Percentiles rank a stretch among this genome's conserved stretches.
Evolutionary conservation across 2,797 vertebrate species (phyloP).

Genomic region (Jordanella pulchra): DNA sequence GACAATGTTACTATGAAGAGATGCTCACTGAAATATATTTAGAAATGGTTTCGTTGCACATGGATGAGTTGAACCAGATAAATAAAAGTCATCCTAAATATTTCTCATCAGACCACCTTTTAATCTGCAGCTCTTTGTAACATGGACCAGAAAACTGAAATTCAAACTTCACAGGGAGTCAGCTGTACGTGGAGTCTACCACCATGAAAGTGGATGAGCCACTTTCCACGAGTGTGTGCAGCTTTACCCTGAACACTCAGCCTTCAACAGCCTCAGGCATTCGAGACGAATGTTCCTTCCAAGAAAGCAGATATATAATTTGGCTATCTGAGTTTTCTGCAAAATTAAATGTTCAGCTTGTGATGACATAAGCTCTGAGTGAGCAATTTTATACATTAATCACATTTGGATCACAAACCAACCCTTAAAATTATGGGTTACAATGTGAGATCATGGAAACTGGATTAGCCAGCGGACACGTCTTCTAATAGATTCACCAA

Average conservation of each 20-base stretch:
- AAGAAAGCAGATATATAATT: constrained; percentile 45
- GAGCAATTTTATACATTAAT: constrained; percentile 21
- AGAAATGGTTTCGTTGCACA: neutral
- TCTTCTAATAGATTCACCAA: constrained; percentile 23
- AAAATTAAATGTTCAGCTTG: constrained; percentile 30
- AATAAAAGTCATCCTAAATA: no score
- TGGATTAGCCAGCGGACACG: constrained; percentile 46
- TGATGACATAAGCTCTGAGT: constrained; percentile 25
- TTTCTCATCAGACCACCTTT: neutral
- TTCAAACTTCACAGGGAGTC: constrained; percentile 64
- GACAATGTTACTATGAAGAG: neutral
- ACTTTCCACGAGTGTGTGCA: constrained; percentile 66
- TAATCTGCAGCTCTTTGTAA: neutral
- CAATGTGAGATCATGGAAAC: constrained; percentile 27
- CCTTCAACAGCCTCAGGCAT: constrained; percentile 55
- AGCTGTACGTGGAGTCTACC: constrained; percentile 48
- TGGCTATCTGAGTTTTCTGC: constrained; percentile 32
- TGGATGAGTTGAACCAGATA: neutral
- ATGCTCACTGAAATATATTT: neutral
- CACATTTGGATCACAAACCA: constrained; percentile 5
- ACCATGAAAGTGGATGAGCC: constrained; percentile 64
- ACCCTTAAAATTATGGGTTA: constrained; percentile 8
- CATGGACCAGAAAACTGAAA: no score
- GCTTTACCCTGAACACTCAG: constrained; percentile 61
- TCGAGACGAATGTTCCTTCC: constrained; percentile 33